Base-by-base conservation (phyloP, 1,140 invertebrate genomes). In the Drosophila pseudoobscura region DNA sequence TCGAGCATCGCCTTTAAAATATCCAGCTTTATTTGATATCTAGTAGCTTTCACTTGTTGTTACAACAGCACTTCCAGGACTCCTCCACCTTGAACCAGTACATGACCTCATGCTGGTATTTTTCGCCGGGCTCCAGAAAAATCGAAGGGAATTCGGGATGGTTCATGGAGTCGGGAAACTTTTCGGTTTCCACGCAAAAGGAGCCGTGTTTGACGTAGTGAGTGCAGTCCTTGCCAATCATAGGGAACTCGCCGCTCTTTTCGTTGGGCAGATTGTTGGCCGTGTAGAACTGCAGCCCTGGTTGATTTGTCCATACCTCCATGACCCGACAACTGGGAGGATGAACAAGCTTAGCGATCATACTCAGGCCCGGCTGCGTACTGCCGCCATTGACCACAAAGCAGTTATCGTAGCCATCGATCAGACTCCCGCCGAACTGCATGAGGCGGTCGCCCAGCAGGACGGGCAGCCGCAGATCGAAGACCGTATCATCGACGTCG, bases 241-340 rank as follows among this genome's bases (percentile, higher is more conserved):
- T 70, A 0, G 83, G 72, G 2, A 4, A 15, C 20, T 80, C 87
- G 20, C 89, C 83, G 9, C 60, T 61, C 43, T 84, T 78, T 0
- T 93, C 93, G 60, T 93, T 79, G 0, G 96, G 96, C 2, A 98
- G 91, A 85, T 93, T 95, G 89, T 97, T 96, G 0, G 94, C 92
- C 0, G 97, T 98, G 87, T 99, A 99, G 75, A 99, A 95, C 83
- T 98, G 97, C 8, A 98, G 94, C 7, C 97, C 97, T 0, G 97
- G 97, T 87, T 98, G 97, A 91, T 97, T 95, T 9, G 95, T 96
- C 70, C 94, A 95, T 0, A 98, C 93, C 88, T 97, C 95, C 55
- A 99, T 78, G 9, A 82, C 93, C 60, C 97, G 93, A 7, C 97
- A 97, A 65, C 94, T 94, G 6, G 87, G 73, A 0, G 94, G 94